Evolutionary conservation across 2,888 invertebrate species (phyloP).

Genomic region (Chouioia cunea): DNA sequence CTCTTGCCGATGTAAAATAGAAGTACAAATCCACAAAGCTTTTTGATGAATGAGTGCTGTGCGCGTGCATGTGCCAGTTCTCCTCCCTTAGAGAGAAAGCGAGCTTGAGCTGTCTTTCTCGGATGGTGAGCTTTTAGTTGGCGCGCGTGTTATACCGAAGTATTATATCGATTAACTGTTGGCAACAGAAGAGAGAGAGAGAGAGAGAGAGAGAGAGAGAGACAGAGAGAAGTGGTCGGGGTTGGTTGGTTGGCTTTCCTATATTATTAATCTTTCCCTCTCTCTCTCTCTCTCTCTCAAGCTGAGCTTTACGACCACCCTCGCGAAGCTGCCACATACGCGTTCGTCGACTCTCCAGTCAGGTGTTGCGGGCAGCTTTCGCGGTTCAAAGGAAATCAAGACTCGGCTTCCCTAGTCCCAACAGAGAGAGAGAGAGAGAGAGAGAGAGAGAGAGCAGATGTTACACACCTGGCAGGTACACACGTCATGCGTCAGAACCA

Average conservation of each 20-base stretch:
- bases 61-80: conserved; percentile 4
- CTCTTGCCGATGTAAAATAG: not conserved
- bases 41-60: conserved; percentile 31
- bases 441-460: not conserved
- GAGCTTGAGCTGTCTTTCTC: conserved; percentile 19
- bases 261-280: conserved; percentile 67
- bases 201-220: conserved; percentile 19
- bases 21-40: not conserved
- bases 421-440: not conserved
- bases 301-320: conserved; percentile 40
- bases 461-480: not conserved
- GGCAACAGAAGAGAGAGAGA: conserved; percentile 64
- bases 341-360: conserved; percentile 60
- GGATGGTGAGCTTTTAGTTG: conserved; percentile 39
- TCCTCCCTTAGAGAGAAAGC: conserved; percentile 6
- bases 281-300: conserved; percentile 49
- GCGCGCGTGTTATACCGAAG: conserved; percentile 62
- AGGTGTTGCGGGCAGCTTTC: conserved; percentile 64
- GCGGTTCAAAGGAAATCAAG: conserved; percentile 62
- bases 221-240: conserved; percentile 57
- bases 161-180: conserved; percentile 69
- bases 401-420: conserved; percentile 19
- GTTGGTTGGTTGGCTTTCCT: conserved; percentile 63
- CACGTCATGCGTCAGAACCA: no score
- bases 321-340: conserved; percentile 55